These are phyloP conservation scores for Microtus oregoni DNA, from an alignment of 2,113 vertebrate species.

Conservation along the genomic window DNA sequence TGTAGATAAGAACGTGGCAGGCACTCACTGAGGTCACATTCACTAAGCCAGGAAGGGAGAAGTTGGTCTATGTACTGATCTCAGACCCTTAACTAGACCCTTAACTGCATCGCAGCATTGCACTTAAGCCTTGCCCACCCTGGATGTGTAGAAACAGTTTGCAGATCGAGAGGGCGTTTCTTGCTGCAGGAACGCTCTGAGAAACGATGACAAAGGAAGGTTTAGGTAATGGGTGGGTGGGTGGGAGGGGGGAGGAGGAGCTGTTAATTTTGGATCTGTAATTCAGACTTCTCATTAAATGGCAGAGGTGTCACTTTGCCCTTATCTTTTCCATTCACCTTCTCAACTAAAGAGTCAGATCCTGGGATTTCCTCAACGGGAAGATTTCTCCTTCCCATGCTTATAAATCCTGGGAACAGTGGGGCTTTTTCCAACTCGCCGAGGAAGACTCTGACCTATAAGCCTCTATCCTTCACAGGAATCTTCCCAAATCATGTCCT, in stretches of 20 bases:
- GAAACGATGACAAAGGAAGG: conserved; percentile 28
- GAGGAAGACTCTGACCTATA: not conserved
- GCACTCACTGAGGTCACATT: not conserved
- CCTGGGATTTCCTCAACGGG: conserved; percentile 59
- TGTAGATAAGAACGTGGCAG: not conserved
- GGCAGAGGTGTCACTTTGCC: conserved; percentile 65
- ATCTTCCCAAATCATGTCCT: not conserved
- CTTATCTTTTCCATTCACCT: conserved; percentile 78
- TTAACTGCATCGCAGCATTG: not conserved
- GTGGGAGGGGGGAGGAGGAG: conserved; percentile 74
- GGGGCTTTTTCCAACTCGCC: not conserved
- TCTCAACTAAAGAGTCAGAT: conserved; percentile 78
- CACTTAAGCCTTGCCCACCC: not conserved
- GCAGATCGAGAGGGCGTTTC: conserved; percentile 26
- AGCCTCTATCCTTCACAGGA: not conserved
- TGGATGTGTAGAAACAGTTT: not conserved
- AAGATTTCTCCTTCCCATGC: conserved; percentile 59
- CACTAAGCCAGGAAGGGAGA: not conserved
- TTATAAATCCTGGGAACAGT: not conserved
- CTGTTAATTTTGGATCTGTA: conserved; percentile 82
- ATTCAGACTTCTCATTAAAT: conserved; percentile 78
- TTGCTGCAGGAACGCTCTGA: not conserved
- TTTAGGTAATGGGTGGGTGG: conserved; percentile 44
- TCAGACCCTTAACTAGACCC: not conserved
- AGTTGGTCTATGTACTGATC: not conserved